Evolutionary conservation across 1,140 invertebrate species (phyloP), one percentile per base, ranked within the genome.

Genomic region (Caenorhabditis tropicalis): DNA sequence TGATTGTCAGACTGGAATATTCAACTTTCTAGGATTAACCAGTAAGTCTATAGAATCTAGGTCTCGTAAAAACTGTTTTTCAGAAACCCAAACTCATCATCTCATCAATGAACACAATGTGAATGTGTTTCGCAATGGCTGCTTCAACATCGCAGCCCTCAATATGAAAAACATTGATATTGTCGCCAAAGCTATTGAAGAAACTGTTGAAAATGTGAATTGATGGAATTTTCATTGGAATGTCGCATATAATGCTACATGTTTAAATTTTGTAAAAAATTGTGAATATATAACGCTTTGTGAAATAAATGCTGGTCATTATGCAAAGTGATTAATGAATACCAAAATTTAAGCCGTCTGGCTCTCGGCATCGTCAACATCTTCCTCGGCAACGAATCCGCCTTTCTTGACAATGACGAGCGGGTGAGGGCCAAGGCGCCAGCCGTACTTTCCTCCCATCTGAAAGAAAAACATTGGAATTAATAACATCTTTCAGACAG

Each of bases 111-210:
- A 82, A 3, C 94, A 95, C 92, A 96, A 98, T 91, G 94, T 98
- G 81, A 98, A 98, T 92, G 92, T 98, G 92, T 93, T 98, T 5
- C 94, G 94, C 84, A 95, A 95, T 65, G 97, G 96, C 6, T 94
- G 97, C 27, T 96, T 98, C 89, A 98, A 95, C 92, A 96, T 99
- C 94, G 96, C 95, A 91, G 97, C 96, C 6, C 89, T 99, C 0
- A 98, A 95, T 87, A 94, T 94, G 2, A 92, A 92, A 29, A 99
- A 98, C 92, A 93, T 98, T 51, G 94, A 96, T 85, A 97, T 98
- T 92, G 95, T 98, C 5, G 96, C 96, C 1, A 92, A 94, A 46
- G 89, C 89, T 21, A 88, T 90, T 27, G 88, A 90, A 81, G 89
- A 91, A 16, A 79, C 89, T 39, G 85, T 89, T 15, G 65, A 86